Conservation (phyloP, 2,888 invertebrate genomes). For the Drosophila greeni region DNA sequence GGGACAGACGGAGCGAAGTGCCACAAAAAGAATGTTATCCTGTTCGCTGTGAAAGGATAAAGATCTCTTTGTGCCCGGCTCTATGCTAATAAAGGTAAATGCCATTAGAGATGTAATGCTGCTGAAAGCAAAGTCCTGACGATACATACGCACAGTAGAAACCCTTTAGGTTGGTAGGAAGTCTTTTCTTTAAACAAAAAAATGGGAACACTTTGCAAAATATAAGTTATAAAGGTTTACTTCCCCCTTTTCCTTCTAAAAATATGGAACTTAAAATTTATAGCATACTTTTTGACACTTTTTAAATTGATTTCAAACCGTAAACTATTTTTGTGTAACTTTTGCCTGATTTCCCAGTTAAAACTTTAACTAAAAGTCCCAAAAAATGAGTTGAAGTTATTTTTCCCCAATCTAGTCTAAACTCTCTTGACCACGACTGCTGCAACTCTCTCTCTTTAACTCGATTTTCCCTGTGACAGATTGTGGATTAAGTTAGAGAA, state of each 20-base stretch:
- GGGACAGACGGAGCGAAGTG: not conserved
- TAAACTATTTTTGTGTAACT: not conserved
- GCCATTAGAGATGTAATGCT: conserved; percentile 24
- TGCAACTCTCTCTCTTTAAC: conserved; percentile 7
- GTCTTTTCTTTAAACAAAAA: too few relatives aligned
- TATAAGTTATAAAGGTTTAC: too few relatives aligned
- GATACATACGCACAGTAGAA: conserved; percentile 11
- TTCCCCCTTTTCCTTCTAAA: too few relatives aligned
- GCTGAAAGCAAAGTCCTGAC: conserved; percentile 20
- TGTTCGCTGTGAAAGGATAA: conserved; percentile 25
- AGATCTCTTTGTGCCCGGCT: conserved; percentile 20
- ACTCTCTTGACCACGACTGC: conserved; percentile 8
- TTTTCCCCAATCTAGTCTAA: not conserved
- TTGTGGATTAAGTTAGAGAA: conserved; percentile 19
- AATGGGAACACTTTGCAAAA: too few relatives aligned
- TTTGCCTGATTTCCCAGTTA: not conserved
- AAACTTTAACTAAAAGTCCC: not conserved
- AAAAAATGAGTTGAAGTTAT: not conserved
- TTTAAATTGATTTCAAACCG: not conserved
- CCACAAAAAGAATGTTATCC: conserved; percentile 14
- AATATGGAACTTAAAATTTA: too few relatives aligned
- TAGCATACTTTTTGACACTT: not conserved
- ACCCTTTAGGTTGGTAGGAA: not conserved
- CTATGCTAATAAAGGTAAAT: conserved; percentile 34
- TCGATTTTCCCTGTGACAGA: conserved; percentile 14